phyloP scores from a whole-genome alignment of 2,797 vertebrate species.

The Babyrousa celebensis region DNA sequence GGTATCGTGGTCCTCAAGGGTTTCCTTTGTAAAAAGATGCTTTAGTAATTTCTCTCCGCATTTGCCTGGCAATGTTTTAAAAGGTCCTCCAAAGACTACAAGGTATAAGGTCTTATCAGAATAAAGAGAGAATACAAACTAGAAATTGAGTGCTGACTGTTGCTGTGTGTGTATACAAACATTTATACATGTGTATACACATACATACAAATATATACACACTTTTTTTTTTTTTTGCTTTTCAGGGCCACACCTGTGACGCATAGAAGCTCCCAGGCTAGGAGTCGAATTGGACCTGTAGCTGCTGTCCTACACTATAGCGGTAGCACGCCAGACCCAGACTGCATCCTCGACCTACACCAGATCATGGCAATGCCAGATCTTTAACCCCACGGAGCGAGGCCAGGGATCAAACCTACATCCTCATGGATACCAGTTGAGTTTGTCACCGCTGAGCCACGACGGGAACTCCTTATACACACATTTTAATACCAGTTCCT shows the following conservation, averaged over 20 bases:
- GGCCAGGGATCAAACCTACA: too few relatives aligned
- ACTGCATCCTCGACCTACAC: too few relatives aligned
- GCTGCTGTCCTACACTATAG: too few relatives aligned
- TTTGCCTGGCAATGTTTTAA: conserved; percentile 43
- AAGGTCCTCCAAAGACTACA: not conserved
- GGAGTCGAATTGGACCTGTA: too few relatives aligned
- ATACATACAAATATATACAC: not conserved
- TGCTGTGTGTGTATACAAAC: not conserved
- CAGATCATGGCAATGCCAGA: too few relatives aligned
- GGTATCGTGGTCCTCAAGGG: not conserved
- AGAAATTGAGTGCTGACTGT: conserved; percentile 32
- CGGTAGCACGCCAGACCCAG: too few relatives aligned
- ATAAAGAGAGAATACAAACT: conserved; percentile 40
- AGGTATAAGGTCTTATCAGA: not conserved
- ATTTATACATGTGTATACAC: not conserved
- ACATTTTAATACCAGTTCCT: not conserved
- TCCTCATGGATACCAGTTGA: too few relatives aligned
- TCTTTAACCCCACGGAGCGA: too few relatives aligned
- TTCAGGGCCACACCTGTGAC: too few relatives aligned
- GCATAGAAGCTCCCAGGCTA: too few relatives aligned
- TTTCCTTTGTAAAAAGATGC: conserved; percentile 37
- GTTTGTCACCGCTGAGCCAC: too few relatives aligned
- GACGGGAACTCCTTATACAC: not conserved
- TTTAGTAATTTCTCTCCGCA: conserved; percentile 38
- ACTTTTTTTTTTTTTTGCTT: too few relatives aligned